These are phyloP conservation scores for Tetragnatha montana DNA, from an alignment of 2,888 invertebrate genomes.

Conservation along the genomic window DNA sequence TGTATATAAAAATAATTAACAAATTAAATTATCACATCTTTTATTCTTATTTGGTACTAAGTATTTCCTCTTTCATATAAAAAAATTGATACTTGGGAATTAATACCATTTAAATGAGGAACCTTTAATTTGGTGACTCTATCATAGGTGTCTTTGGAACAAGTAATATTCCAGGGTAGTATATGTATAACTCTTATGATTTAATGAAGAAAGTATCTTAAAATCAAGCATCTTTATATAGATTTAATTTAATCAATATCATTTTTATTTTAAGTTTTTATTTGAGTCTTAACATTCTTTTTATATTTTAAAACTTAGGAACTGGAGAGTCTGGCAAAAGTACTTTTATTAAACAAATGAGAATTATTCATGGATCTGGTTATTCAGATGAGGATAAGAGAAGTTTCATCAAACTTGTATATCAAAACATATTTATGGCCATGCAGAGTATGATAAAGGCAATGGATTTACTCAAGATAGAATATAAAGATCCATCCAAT, in stretches of 20 bases:
- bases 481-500: conserved; percentile 67
- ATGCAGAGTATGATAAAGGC: conserved; percentile 73
- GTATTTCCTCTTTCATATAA: too few relatives aligned
- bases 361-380: conserved; percentile 79
- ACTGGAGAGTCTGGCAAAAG: conserved; percentile 72
- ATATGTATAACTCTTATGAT: background rate
- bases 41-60: too few relatives aligned
- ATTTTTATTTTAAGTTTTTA: background rate
- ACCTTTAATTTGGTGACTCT: too few relatives aligned
- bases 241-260: background rate
- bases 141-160: too few relatives aligned
- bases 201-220: background rate
- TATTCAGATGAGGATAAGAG: conserved; percentile 75
- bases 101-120: too few relatives aligned
- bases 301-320: conserved; percentile 32
- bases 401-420: conserved; percentile 71
- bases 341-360: conserved; percentile 77
- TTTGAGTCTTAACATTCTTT: background rate
- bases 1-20: too few relatives aligned
- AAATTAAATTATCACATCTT: too few relatives aligned
- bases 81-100: too few relatives aligned
- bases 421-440: conserved; percentile 72
- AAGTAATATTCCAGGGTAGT: background rate
- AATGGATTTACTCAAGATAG: conserved; percentile 71
- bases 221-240: background rate